Base-by-base conservation (phyloP, 2,888 invertebrate species). In the Drosophila subsilvestris region DNA sequence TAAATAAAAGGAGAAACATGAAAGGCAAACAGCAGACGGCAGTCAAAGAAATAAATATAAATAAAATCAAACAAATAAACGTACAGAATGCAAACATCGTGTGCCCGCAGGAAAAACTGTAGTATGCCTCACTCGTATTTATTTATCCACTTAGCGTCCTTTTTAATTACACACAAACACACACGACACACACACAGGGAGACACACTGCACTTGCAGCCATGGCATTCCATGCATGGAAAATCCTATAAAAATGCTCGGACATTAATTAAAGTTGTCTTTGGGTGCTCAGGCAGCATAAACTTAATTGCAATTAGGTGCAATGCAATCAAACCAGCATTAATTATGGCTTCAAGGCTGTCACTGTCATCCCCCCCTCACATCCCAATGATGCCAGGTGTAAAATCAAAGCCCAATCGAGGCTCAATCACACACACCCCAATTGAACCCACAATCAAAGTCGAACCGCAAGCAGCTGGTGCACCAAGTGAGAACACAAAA, bases 241-340 rank as follows among this genome's bases (percentile, higher is more conserved):
- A 72, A 60, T 69, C 70, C 70, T 43, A 55, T 69, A 66, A 66
- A 67, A 74, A 74, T 74, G 32, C 75, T 48, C 47, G 43, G 62
- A 69, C 80, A 68, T 65, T 59, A 58, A 78, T 65, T 76, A 68
- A 72, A 66, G 56, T 47, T 67, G 51, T 74, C 47, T 53, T 54
- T 29, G 42, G 22, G 48, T 45, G 29, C 6, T 17, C 44, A 53
- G 67, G 49, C 42, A 47, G 27, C 50, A 53, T 37, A 44, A 18
- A 65, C 74, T 86, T 79, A 77, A 81, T 86, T 83, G 89, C 87
- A 88, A 81, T 83, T 83, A 83, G 84, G 55, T 59, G 63, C 43
- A 66, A 66, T 58, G 71, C 48, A 58, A 70, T 66, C 66, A 70
- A 66, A 58, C 29, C 43, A 22, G 59, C 70, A 66, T 66, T 66